A percentile compares a stretch with the other conserved stretches of the same genome.
These are phyloP conservation scores for Penaeus monodon DNA, from an alignment of 2,888 invertebrate species.

Conservation along the genomic window DNA sequence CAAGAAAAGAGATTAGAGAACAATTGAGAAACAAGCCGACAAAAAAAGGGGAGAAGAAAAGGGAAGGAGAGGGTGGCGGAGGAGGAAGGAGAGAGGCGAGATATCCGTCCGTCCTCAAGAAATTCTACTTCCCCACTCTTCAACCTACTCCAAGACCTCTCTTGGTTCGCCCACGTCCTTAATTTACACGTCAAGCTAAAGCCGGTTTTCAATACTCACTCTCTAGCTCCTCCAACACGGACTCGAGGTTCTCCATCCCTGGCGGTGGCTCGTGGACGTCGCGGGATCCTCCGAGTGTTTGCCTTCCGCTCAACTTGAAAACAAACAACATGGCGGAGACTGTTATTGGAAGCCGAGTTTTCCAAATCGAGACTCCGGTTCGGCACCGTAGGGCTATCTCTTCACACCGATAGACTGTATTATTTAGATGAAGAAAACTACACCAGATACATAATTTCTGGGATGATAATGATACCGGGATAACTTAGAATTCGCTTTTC, in stretches of 20 bases:
- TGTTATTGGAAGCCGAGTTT: not conserved
- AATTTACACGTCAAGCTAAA: too few relatives aligned
- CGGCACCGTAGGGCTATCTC: too few relatives aligned
- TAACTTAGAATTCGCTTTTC: too few relatives aligned
- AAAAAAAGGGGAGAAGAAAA: not conserved
- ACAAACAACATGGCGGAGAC: conserved; percentile 52
- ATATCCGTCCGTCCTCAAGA: conserved; percentile 8
- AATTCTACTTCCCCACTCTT: not conserved
- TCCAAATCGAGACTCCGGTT: too few relatives aligned
- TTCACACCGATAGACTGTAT: too few relatives aligned
- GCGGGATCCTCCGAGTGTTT: not conserved
- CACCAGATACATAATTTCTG: too few relatives aligned
- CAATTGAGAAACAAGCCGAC: not conserved
- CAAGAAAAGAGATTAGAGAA: not conserved
- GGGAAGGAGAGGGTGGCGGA: not conserved
- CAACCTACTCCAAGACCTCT: not conserved
- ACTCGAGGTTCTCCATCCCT: conserved; percentile 44
- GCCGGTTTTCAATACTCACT: conserved; percentile 24
- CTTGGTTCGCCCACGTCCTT: too few relatives aligned
- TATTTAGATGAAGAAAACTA: too few relatives aligned
- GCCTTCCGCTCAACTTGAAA: conserved; percentile 35
- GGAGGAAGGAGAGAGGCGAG: not conserved
- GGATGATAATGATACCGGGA: too few relatives aligned
- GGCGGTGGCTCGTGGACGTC: conserved; percentile 16
- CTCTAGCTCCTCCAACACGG: conserved; percentile 47